Evolutionary conservation across 2,797 vertebrate genomes (phyloP), one percentile per base, ranked within the genome.

Genomic region (Neosalanx taihuensis): DNA sequence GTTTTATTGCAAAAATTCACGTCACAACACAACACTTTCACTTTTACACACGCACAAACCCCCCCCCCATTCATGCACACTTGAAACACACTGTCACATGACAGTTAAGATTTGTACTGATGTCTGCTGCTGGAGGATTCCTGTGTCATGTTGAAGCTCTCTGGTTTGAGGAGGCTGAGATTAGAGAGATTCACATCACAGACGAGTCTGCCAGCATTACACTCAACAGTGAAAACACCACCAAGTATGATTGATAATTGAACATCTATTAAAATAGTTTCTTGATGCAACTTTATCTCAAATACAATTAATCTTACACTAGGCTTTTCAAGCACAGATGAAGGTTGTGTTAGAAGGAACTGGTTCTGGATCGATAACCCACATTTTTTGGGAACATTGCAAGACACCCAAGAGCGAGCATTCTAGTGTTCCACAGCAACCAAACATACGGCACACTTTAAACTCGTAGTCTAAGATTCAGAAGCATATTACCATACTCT

Each of bases 111-210:
- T 82, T 85, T 86, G 81, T 83, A 85, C 84, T 84, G 83, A 66
- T 75, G 71, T 83, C 72, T 83, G 74, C 79, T 81, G 71, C 66
- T 74, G 76, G 84, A 87, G 66, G 91, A 88, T 72, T 91, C 88
- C 77, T 74, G 80, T 75, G 70, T 89, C 76, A 70, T 75, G 85
- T 80, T 82, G 79, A 88, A 81, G 73, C 84, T 81, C 3, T 90
- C 89, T 79, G 89, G 88, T 81, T 89, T 91, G 81, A 81, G 83
- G 67, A 87, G 82, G 76, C 87, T 89, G 77, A 80, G 79, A 80
- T 85, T 79, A 91, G 78, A 88, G 80, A 76, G 74, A 69, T 56
- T 71, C 75, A 62, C 51, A 46, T 70, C 67, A 72, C 71, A 64
- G 60, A 72, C 53, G 9, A 64, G 9, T 17, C 53, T 15, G 29